Conservation (phyloP, 2,888 invertebrate genomes). For the Calephelis perditalis region DNA sequence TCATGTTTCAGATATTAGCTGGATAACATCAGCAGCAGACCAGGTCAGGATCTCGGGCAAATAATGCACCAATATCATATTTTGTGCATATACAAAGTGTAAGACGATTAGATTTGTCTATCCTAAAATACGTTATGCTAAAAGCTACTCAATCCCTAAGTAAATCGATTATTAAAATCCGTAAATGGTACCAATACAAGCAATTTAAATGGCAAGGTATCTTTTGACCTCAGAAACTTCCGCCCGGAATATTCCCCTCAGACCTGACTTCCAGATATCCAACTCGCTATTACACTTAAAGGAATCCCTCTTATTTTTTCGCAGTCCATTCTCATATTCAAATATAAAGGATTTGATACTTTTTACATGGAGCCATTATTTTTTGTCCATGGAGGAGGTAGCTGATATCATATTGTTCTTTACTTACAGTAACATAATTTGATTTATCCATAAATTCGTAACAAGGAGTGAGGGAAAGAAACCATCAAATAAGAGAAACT, state of each 20-base stretch:
- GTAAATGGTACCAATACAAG: not conserved
- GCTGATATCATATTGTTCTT: no score
- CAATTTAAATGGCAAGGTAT: slow-evolving; percentile 5
- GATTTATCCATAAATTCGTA: no score
- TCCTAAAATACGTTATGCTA: no score
- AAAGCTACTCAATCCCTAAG: not conserved
- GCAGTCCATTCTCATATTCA: slow-evolving; percentile 19
- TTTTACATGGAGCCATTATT: slow-evolving; percentile 7
- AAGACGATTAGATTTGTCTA: no score
- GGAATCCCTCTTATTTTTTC: slow-evolving; percentile 18
- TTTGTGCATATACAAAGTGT: no score
- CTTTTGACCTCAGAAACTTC: slow-evolving; percentile 11
- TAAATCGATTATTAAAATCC: not conserved
- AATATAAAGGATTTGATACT: slow-evolving; percentile 16
- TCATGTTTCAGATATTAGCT: no score
- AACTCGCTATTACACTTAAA: slow-evolving; percentile 17
- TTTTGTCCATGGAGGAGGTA: not conserved
- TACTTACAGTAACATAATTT: no score
- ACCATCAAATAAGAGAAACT: no score
- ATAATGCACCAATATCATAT: no score
- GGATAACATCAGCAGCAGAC: no score
- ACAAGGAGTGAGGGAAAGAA: no score
- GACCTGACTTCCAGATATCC: not conserved
- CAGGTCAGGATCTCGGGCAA: no score
- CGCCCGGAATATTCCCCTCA: slow-evolving; percentile 13